A percentile compares a stretch with the other conserved stretches of the same genome.
These are phyloP conservation scores for Erithacus rubecula DNA, from an alignment of 2,797 vertebrate genomes.

Conservation along the genomic window DNA sequence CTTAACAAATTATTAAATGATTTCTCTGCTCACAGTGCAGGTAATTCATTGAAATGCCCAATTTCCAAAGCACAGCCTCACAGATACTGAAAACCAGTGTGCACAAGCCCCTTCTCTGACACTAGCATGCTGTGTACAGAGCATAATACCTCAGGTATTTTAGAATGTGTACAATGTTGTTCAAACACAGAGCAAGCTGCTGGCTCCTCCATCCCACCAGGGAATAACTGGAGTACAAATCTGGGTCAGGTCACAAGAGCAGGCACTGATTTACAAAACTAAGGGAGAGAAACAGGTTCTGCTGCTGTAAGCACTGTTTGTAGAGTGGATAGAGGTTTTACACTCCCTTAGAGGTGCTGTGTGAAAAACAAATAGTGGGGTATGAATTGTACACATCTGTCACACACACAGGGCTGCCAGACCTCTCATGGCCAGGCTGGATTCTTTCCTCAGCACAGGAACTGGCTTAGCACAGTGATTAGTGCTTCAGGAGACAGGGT, in stretches of 20 bases:
- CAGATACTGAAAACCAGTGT: background rate
- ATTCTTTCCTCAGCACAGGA: background rate
- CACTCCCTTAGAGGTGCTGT: background rate
- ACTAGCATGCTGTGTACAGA: background rate
- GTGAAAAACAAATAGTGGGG: background rate
- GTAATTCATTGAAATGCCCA: background rate
- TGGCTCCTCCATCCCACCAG: background rate
- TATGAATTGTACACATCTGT: fast-evolving
- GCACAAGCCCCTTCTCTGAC: background rate
- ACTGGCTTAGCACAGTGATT: background rate
- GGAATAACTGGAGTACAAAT: background rate
- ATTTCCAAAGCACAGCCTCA: background rate
- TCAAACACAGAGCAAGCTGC: background rate
- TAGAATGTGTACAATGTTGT: background rate
- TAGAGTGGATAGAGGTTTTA: background rate
- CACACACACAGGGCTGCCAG: background rate
- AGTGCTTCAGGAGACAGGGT: background rate
- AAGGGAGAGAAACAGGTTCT: background rate
- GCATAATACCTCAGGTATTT: background rate
- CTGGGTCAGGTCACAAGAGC: background rate
- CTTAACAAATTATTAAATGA: background rate
- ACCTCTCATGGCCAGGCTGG: background rate
- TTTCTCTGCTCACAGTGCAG: background rate
- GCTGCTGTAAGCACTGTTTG: background rate
- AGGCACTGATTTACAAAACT: background rate